These are phyloP conservation scores for Hemithea aestivaria DNA, from an alignment of 2,888 invertebrate species.

Conservation along the genomic window DNA sequence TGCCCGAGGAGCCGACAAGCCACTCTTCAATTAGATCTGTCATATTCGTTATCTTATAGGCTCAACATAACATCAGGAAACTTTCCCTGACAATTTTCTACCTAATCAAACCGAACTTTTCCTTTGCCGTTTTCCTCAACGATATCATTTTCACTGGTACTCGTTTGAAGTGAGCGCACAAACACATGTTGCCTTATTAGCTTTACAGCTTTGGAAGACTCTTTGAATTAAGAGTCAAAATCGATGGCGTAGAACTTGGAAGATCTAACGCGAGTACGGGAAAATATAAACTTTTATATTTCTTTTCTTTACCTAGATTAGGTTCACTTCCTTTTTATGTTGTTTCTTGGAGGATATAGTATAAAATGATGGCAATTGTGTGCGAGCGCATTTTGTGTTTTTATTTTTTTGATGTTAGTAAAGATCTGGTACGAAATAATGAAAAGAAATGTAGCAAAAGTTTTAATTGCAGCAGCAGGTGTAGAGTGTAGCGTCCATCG, in stretches of 20 bases:
- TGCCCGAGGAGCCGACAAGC: conserved; percentile 42
- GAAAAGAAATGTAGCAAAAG: conserved; percentile 38
- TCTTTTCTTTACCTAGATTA: no score
- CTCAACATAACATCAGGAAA: conserved; percentile 28
- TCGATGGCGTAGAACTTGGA: no score
- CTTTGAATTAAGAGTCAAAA: no score
- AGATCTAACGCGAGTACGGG: no score
- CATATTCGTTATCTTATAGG: conserved; percentile 43
- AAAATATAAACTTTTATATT: no score
- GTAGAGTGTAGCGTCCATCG: conserved; percentile 40
- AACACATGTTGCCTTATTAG: conserved; percentile 17
- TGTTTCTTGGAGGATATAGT: no score
- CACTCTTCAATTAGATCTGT: conserved; percentile 51
- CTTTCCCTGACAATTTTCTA: conserved; percentile 29
- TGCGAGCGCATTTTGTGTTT: no score
- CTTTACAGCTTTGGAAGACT: conserved; percentile 4
- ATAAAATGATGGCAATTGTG: no score
- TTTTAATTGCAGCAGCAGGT: conserved; percentile 55
- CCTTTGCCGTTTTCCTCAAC: conserved; percentile 20
- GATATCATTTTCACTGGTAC: conserved; percentile 18
- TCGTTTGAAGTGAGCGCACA: conserved; percentile 19
- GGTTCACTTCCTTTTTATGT: no score
- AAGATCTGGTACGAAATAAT: conserved; percentile 14
- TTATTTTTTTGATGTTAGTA: no score
- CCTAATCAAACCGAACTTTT: conserved; percentile 28